Conservation (phyloP, 2,113 vertebrate genomes). For the Origma solitaria region DNA sequence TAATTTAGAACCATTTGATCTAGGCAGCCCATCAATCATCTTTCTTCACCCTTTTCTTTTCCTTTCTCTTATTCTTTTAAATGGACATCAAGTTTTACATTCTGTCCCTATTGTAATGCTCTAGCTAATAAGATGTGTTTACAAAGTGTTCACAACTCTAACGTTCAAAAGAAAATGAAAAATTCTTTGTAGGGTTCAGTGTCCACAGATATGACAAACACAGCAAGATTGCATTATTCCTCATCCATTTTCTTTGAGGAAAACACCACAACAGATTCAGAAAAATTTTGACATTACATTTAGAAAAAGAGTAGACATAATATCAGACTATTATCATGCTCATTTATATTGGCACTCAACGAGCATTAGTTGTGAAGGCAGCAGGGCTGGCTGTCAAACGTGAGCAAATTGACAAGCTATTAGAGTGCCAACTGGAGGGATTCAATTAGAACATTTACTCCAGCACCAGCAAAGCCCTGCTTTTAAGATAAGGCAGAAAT, state of each 20-base stretch:
- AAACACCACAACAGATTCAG: slow-evolving; percentile 26
- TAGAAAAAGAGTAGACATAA: slow-evolving; percentile 11
- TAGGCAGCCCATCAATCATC: slow-evolving; percentile 73
- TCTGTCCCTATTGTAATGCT: slow-evolving; percentile 38
- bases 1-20: slow-evolving; percentile 76
- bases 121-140: neutral
- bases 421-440: neutral
- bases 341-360: slow-evolving; percentile 20
- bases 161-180: neutral
- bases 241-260: slow-evolving; percentile 22
- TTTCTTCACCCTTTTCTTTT: slow-evolving; percentile 22
- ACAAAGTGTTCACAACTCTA: neutral
- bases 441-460: slow-evolving; percentile 33
- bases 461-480: neutral
- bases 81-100: slow-evolving; percentile 56
- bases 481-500: slow-evolving; percentile 20
- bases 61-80: slow-evolving; percentile 57
- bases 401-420: neutral
- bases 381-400: slow-evolving; percentile 47
- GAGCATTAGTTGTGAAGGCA: slow-evolving; percentile 8
- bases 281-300: slow-evolving; percentile 34
- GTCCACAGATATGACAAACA: neutral
- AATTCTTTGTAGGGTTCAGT: neutral
- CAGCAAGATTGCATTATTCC: slow-evolving; percentile 23
- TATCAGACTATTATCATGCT: slow-evolving; percentile 15